phyloP scores from a whole-genome alignment of 1,140 invertebrate species.

The Colletes gigas region DNA sequence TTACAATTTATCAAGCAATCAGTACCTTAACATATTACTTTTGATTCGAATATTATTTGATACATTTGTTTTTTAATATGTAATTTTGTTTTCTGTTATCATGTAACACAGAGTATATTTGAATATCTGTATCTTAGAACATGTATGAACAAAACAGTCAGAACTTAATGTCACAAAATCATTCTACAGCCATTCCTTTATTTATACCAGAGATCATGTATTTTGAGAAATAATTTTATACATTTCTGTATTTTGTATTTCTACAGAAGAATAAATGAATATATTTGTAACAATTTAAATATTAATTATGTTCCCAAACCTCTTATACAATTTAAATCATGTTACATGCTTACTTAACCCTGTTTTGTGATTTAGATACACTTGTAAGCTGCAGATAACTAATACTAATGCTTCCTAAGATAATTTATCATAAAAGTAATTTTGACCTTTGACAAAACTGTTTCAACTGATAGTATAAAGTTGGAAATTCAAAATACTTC shows the following conservation, averaged over 20 bases:
- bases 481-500: no score
- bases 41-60: conserved; percentile 21
- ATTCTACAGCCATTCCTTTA: no score
- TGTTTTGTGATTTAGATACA: no score
- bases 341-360: no score
- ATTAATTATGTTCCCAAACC: not conserved
- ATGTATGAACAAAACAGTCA: no score
- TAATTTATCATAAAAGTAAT: not conserved
- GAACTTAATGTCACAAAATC: no score
- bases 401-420: not conserved
- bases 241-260: not conserved
- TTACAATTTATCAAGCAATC: conserved; percentile 82
- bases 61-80: not conserved
- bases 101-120: not conserved
- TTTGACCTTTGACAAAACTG: not conserved
- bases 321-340: not conserved
- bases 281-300: not conserved
- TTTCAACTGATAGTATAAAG: not conserved
- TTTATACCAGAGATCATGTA: no score
- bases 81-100: not conserved
- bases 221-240: no score
- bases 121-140: not conserved
- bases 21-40: conserved; percentile 73
- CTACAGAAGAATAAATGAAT: not conserved
- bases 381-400: not conserved